Evolutionary conservation across 2,888 invertebrate species (phyloP).

Genomic region (Sphaerolaimus hirsutus): DNA sequence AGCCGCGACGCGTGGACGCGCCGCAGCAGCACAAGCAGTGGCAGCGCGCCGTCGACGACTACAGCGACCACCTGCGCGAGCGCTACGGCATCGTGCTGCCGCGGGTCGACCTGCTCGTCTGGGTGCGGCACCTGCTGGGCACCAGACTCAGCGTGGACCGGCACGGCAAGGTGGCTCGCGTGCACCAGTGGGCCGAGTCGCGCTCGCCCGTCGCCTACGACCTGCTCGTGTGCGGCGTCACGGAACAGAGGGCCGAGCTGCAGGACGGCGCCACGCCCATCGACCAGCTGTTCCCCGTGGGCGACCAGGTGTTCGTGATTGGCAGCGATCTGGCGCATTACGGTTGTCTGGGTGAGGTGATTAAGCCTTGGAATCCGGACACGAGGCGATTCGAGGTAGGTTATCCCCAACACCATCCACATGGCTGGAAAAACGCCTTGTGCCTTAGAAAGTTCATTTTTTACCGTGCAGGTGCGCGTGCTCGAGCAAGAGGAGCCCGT

Average conservation of each 20-base stretch:
- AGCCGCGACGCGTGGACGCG: background rate
- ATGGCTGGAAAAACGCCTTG: background rate
- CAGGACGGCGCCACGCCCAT: conserved; percentile 16
- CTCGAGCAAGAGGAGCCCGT: background rate
- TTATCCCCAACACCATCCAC: no score
- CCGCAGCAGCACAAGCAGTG: background rate
- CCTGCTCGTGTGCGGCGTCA: conserved; percentile 14
- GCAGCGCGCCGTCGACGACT: background rate
- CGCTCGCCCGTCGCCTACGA: background rate
- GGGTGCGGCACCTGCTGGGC: conserved; percentile 10
- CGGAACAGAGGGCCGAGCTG: conserved; percentile 11
- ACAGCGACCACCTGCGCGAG: conserved; percentile 6
- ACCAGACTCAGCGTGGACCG: conserved; percentile 1
- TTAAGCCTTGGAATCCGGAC: no score
- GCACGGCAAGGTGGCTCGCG: background rate
- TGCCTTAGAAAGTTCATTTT: background rate
- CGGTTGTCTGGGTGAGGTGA: conserved; percentile 54
- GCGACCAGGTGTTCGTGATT: conserved; percentile 49
- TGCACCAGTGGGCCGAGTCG: background rate
- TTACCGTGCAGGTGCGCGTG: background rate
- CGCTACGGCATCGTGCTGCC: conserved; percentile 11
- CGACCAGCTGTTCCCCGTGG: conserved; percentile 43
- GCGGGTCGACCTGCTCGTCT: conserved; percentile 6
- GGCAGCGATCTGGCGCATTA: conserved; percentile 55
- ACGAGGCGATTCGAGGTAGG: no score